A percentile compares a stretch with the other conserved stretches of the same genome.
These are phyloP conservation scores for Darevskia nairensis DNA, from an alignment of 2,797 vertebrate genomes.

Conservation along the genomic window DNA sequence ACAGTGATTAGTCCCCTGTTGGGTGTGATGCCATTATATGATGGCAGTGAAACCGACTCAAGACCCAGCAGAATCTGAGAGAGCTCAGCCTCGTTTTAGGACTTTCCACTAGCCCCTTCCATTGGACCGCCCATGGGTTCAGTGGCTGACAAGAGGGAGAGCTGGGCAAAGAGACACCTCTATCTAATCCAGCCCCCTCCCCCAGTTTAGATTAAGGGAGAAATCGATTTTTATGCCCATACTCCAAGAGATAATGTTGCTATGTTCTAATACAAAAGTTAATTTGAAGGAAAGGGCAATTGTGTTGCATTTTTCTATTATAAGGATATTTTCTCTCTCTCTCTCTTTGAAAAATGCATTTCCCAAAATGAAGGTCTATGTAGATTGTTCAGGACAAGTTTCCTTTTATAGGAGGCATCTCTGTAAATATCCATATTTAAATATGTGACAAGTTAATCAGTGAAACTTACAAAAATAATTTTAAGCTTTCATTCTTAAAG, in stretches of 20 bases:
- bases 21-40: too few species aligned
- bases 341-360: neutral
- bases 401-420: neutral
- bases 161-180: too few species aligned
- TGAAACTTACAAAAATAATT: neutral
- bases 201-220: too few species aligned
- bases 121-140: too few species aligned
- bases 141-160: too few species aligned
- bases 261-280: neutral
- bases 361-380: neutral
- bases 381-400: constrained; percentile 11
- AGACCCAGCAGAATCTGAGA: too few species aligned
- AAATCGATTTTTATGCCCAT: neutral
- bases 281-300: neutral
- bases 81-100: too few species aligned
- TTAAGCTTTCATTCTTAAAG: neutral
- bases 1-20: too few species aligned
- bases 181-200: too few species aligned
- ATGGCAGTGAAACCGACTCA: too few species aligned
- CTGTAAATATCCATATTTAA: neutral
- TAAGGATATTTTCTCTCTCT: neutral
- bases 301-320: neutral
- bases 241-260: neutral
- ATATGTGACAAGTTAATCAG: neutral
- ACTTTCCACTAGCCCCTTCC: too few species aligned